Conservation (phyloP, 2,888 invertebrate genomes). For the Hyalella azteca region DNA sequence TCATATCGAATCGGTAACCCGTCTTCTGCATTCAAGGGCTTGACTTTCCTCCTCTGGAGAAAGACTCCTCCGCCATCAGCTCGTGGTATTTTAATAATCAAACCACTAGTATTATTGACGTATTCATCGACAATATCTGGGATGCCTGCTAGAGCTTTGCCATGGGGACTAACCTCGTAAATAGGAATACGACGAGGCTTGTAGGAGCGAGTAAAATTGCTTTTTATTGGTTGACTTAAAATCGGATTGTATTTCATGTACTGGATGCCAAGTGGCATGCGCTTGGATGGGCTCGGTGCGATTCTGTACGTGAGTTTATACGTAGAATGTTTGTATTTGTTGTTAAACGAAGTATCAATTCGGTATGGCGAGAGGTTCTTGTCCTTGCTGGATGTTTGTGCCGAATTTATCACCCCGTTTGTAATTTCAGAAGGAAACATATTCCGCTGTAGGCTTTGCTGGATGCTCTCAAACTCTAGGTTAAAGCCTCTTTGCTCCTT, state of each 20-base stretch:
- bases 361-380: not conserved
- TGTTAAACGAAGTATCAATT: constrained; percentile 11
- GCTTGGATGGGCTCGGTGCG: not conserved
- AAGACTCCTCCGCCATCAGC: not conserved
- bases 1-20: not conserved
- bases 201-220: not conserved
- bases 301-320: constrained; percentile 8
- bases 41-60: not conserved
- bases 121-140: constrained; percentile 19
- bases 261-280: not conserved
- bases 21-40: not conserved
- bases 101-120: not conserved
- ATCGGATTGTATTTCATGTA: constrained; percentile 19
- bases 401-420: not conserved
- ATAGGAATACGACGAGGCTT: not conserved
- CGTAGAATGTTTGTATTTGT: constrained; percentile 29
- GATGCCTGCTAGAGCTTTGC: not conserved
- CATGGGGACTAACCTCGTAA: not conserved
- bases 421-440: not conserved
- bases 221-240: not conserved
- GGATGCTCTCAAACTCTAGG: not conserved
- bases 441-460: not conserved
- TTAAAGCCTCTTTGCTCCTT: too few species aligned
- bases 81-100: not conserved
- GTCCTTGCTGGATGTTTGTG: not conserved